Percentiles rank a stretch among this genome's conserved stretches.
Conservation (phyloP, 1,140 invertebrate genomes). For the Heliconius hermathena region DNA sequence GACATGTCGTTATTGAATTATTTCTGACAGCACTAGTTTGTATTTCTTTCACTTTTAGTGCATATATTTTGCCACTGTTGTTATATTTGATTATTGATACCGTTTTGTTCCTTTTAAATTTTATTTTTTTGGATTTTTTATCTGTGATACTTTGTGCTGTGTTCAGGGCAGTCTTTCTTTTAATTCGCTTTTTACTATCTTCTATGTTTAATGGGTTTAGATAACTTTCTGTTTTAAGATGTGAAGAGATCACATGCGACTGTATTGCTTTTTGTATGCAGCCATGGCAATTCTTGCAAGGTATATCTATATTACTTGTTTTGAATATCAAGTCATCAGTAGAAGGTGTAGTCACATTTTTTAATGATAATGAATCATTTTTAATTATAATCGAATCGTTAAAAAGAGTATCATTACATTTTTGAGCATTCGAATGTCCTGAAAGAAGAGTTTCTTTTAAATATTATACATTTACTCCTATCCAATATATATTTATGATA, state of each 20-base stretch:
- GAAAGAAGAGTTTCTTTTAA: neutral
- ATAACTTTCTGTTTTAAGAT: slow-evolving; percentile 36
- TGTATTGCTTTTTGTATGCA: neutral
- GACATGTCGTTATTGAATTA: slow-evolving; percentile 45
- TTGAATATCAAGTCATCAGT: neutral
- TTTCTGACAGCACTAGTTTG: slow-evolving; percentile 38
- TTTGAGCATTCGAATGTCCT: neutral
- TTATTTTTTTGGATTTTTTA: slow-evolving; percentile 44
- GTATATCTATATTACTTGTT: neutral
- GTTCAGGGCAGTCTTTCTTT: slow-evolving; percentile 29
- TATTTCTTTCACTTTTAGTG: slow-evolving; percentile 64
- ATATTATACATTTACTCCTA: neutral
- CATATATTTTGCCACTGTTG: slow-evolving; percentile 55
- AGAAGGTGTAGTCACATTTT: neutral
- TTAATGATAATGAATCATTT: neutral
- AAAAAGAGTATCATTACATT: neutral
- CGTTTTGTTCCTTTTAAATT: slow-evolving; percentile 48
- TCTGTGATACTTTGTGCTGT: neutral
- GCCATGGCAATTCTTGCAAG: neutral
- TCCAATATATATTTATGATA: too few species aligned
- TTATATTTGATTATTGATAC: slow-evolving; percentile 61
- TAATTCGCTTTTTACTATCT: slow-evolving; percentile 39
- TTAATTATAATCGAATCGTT: neutral
- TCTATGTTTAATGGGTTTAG: slow-evolving; percentile 38
- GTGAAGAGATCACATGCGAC: neutral